Evolutionary conservation across 2,113 vertebrate genomes (phyloP).

Genomic region (Actenoides lindsayi): DNA sequence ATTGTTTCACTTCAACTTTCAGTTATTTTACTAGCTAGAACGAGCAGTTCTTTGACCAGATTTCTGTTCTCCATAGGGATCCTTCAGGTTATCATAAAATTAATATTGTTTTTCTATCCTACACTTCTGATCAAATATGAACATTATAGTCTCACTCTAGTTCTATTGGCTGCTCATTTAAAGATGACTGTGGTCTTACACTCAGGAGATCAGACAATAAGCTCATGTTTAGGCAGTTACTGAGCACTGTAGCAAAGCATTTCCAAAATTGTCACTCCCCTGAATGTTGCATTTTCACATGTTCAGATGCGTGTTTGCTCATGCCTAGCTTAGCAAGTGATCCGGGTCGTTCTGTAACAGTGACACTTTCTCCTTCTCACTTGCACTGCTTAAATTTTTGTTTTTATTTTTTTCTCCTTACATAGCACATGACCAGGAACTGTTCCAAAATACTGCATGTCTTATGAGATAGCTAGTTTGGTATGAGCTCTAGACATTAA

Average conservation of each 20-base stretch:
- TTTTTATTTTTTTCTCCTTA: background rate
- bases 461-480: background rate
- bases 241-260: background rate
- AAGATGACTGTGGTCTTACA: background rate
- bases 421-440: background rate
- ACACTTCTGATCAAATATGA: background rate
- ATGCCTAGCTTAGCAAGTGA: background rate
- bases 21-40: background rate
- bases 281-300: background rate
- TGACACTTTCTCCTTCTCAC: background rate
- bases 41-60: background rate
- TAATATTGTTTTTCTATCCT: background rate
- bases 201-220: background rate
- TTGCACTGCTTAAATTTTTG: background rate
- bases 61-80: background rate
- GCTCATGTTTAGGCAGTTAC: background rate
- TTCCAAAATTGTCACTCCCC: background rate
- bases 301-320: accelerated
- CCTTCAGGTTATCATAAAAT: background rate
- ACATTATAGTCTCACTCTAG: background rate
- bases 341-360: background rate
- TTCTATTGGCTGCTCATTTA: background rate
- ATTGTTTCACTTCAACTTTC: background rate
- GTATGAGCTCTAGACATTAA: background rate
- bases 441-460: background rate